These are phyloP conservation scores for Cromileptes altivelis DNA, from an alignment of 2,113 vertebrate species.

Conservation along the genomic window DNA sequence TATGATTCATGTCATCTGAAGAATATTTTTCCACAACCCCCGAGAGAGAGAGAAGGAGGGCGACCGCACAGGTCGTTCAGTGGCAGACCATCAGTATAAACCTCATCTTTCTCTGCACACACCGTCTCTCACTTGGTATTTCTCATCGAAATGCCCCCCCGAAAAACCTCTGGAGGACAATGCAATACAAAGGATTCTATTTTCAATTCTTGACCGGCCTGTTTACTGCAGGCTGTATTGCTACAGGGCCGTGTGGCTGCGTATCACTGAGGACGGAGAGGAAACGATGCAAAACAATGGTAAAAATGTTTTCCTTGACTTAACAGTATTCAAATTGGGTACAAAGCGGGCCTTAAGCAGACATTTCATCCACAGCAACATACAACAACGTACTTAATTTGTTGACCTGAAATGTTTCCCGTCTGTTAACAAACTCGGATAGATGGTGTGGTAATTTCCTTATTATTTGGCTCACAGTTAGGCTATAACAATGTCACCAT, in stretches of 20 bases:
- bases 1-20: constrained; percentile 58
- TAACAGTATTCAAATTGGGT: constrained; percentile 21
- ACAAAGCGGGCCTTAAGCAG: not conserved
- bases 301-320: constrained; percentile 8
- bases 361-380: not conserved
- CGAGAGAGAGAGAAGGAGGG: not conserved
- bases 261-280: not conserved
- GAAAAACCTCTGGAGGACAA: constrained; percentile 23
- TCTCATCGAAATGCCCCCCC: constrained; percentile 14
- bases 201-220: constrained; percentile 5
- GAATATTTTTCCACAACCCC: constrained; percentile 33
- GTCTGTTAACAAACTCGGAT: constrained; percentile 9
- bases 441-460: constrained; percentile 10
- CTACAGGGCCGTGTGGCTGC: not conserved
- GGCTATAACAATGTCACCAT: constrained; percentile 19
- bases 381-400: constrained; percentile 16
- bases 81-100: constrained; percentile 17
- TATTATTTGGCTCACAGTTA: constrained; percentile 7
- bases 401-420: constrained; percentile 3
- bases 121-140: constrained; percentile 11
- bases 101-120: constrained; percentile 6
- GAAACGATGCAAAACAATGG: constrained; percentile 20
- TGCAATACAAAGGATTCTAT: not conserved
- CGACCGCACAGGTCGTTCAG: constrained; percentile 15
- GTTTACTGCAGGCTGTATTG: not conserved